Conservation (phyloP, 1,140 invertebrate species). For the Heliconius nattereri region DNA sequence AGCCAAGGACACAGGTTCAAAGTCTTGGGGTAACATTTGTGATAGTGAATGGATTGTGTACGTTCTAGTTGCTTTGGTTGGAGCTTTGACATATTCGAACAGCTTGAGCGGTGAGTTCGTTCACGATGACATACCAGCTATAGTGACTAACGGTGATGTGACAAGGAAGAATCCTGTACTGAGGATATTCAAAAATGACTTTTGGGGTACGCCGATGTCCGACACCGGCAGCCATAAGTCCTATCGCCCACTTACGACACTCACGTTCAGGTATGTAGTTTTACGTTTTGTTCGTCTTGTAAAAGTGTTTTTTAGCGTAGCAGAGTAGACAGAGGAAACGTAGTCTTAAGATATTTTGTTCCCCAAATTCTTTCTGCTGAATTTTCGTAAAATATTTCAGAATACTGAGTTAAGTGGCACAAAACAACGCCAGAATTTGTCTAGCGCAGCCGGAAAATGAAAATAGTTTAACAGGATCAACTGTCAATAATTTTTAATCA, state of each 20-base stretch:
- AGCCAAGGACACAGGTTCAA: conserved; percentile 63
- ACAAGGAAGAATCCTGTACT: conserved; percentile 84
- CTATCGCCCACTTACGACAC: conserved; percentile 90
- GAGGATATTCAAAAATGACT: conserved; percentile 91
- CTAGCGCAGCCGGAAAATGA: too few relatives aligned
- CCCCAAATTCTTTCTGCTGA: too few relatives aligned
- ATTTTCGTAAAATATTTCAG: too few relatives aligned
- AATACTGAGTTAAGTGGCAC: too few relatives aligned
- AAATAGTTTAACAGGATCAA: too few relatives aligned
- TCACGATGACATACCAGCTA: conserved; percentile 94
- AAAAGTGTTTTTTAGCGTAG: background rate
- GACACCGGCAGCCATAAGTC: conserved; percentile 92
- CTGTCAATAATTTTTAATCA: too few relatives aligned
- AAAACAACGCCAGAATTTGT: too few relatives aligned
- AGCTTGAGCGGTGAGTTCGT: conserved; percentile 92
- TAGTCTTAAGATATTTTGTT: too few relatives aligned
- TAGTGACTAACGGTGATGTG: conserved; percentile 92
- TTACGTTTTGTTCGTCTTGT: background rate
- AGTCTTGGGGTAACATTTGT: conserved; percentile 59
- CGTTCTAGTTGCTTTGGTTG: conserved; percentile 84
- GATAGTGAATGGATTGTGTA: conserved; percentile 80
- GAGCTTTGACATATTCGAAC: conserved; percentile 89
- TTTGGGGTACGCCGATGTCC: conserved; percentile 95
- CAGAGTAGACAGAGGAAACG: too few relatives aligned
- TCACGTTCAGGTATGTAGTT: conserved; percentile 89